Percentiles rank a stretch among this genome's conserved stretches.
phyloP scores from a whole-genome alignment of 2,113 vertebrate genomes.

The Pluvianellus socialis region DNA sequence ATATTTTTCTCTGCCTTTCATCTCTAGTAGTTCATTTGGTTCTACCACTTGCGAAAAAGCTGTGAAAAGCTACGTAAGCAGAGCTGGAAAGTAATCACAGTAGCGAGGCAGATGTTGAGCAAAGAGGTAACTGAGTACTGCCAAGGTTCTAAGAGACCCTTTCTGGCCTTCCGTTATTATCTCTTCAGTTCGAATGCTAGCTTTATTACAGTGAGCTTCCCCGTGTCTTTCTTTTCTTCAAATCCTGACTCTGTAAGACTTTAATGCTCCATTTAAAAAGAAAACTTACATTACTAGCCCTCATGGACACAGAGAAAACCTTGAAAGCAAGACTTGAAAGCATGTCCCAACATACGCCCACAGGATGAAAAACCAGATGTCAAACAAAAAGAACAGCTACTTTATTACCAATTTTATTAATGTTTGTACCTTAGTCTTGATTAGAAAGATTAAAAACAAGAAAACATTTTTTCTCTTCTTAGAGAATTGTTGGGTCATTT shows the following conservation, averaged over 20 bases:
- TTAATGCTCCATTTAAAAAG: slow-evolving; percentile 16
- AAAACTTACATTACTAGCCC: neutral
- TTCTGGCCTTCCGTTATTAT: neutral
- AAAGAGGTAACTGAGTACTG: neutral
- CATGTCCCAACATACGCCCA: neutral
- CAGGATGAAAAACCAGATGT: neutral
- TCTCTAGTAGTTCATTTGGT: neutral
- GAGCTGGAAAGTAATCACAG: neutral
- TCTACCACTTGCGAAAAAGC: neutral
- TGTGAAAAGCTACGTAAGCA: neutral
- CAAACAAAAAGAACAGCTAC: neutral
- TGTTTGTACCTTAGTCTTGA: neutral
- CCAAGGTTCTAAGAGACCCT: neutral
- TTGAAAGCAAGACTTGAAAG: slow-evolving; percentile 7
- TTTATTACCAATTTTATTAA: slow-evolving; percentile 4
- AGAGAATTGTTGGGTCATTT: neutral
- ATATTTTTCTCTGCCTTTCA: neutral
- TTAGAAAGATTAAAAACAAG: neutral
- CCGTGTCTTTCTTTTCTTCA: neutral
- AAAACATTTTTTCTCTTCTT: neutral
- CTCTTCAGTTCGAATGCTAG: neutral
- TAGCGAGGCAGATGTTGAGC: neutral
- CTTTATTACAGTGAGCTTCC: neutral
- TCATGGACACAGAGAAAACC: neutral
- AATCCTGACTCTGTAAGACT: neutral